Conservation (phyloP, 2,113 vertebrate species). For the Sorex fumeus region DNA sequence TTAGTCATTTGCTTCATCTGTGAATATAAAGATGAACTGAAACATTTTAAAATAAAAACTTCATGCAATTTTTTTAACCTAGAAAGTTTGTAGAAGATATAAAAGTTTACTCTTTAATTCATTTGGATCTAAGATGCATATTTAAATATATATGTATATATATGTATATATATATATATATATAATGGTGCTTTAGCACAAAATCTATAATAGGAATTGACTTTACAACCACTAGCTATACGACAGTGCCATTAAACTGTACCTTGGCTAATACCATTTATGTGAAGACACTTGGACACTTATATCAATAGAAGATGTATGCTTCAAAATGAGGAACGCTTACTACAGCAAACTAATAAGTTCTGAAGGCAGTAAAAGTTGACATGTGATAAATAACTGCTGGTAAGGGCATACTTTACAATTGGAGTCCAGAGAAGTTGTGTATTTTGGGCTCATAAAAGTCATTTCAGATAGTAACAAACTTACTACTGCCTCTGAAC, state of each 20-base stretch:
- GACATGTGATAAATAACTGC: neutral
- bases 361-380: conserved; percentile 48
- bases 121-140: neutral
- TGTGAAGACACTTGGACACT: neutral
- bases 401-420: neutral
- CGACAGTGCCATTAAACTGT: conserved; percentile 33
- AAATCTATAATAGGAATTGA: conserved; percentile 53
- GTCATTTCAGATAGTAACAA: neutral
- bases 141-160: neutral
- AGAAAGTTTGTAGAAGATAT: conserved; percentile 27
- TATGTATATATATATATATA: neutral
- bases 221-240: conserved; percentile 49
- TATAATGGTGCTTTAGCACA: conserved; percentile 15
- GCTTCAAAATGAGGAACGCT: conserved; percentile 10
- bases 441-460: neutral
- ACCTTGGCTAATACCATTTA: neutral
- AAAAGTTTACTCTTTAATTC: neutral
- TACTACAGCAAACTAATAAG: conserved; percentile 28
- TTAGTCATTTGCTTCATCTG: neutral
- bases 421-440: neutral
- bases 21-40: neutral
- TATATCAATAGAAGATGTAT: conserved; percentile 33
- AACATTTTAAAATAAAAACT: conserved; percentile 52
- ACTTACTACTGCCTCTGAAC: neutral
- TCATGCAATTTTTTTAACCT: neutral